A percentile compares a stretch with the other conserved stretches of the same genome.
phyloP scores from a whole-genome alignment of 2,888 invertebrate genomes.

The Muscina levida region DNA sequence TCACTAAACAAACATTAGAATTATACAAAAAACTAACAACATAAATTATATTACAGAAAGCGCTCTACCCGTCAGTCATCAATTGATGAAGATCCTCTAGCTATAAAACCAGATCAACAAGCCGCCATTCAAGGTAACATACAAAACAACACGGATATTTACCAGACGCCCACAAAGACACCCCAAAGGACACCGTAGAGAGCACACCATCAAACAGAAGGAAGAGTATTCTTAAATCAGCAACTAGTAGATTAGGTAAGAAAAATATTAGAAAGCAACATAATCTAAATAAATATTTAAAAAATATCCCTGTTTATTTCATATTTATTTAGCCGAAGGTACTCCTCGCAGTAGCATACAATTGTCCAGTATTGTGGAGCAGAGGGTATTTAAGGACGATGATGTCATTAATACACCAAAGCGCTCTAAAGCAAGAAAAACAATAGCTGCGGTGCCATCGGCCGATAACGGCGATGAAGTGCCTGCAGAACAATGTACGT shows the following conservation, averaged over 20 bases:
- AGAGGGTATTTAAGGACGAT: conserved; percentile 74
- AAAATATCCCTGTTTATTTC: neutral
- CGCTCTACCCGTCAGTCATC: conserved; percentile 70
- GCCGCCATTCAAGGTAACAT: conserved; percentile 57
- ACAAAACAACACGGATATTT: conserved; percentile 68
- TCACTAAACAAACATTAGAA: too few species aligned
- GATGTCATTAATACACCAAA: conserved; percentile 75
- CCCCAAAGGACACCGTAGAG: conserved; percentile 69
- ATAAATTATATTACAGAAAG: conserved; percentile 55
- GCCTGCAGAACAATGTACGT: conserved; percentile 64
- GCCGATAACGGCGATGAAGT: conserved; percentile 49
- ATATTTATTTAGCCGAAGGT: conserved; percentile 70
- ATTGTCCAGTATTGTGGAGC: conserved; percentile 77
- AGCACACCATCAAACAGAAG: conserved; percentile 70
- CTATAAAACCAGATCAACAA: conserved; percentile 67
- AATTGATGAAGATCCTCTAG: conserved; percentile 71
- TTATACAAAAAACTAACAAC: too few species aligned
- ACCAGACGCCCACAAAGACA: conserved; percentile 76
- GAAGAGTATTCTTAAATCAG: conserved; percentile 78
- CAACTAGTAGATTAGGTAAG: conserved; percentile 72
- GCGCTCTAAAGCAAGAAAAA: conserved; percentile 64
- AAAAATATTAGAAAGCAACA: too few species aligned
- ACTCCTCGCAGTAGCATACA: conserved; percentile 79
- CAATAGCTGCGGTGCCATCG: conserved; percentile 21
- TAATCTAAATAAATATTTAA: neutral